Evolutionary conservation across 2,797 vertebrate species (phyloP).

Genomic region (Hypotaenidia philippensis): DNA sequence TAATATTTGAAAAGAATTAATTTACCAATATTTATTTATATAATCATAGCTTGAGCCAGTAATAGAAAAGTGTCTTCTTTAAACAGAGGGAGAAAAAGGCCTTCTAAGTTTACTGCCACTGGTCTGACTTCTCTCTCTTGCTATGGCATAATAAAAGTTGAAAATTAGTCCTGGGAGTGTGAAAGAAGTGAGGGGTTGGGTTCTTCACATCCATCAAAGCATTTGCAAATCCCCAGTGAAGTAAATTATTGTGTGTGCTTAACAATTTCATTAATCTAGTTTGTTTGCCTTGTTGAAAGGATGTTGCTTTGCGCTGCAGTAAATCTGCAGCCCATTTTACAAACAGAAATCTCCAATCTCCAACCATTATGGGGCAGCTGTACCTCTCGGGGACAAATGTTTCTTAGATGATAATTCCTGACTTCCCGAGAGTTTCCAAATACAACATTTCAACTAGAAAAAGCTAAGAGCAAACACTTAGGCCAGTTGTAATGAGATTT

Average conservation of each 20-base stretch:
- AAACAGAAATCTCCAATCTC: not conserved
- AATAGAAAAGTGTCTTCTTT: not conserved
- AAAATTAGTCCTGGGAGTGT: not conserved
- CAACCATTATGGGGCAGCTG: not conserved
- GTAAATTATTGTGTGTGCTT: constrained; percentile 12
- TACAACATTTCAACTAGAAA: not conserved
- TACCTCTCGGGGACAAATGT: not conserved
- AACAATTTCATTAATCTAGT: constrained; percentile 27
- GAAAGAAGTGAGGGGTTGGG: not conserved
- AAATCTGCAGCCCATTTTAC: not conserved
- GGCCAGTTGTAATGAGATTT: not conserved
- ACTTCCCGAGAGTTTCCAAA: not conserved
- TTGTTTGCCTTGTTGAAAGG: not conserved
- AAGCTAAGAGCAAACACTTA: not conserved
- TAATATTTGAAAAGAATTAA: not conserved
- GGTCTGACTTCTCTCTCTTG: not conserved
- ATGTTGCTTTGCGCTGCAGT: not conserved
- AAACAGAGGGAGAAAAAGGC: not conserved
- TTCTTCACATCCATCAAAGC: not conserved
- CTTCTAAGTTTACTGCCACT: not conserved
- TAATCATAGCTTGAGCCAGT: not conserved
- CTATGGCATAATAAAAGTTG: not conserved
- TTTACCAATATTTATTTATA: not conserved
- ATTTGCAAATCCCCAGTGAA: not conserved
- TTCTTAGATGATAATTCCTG: not conserved